Conservation (phyloP, 2,888 invertebrate genomes). For the Drosophila anceps region DNA sequence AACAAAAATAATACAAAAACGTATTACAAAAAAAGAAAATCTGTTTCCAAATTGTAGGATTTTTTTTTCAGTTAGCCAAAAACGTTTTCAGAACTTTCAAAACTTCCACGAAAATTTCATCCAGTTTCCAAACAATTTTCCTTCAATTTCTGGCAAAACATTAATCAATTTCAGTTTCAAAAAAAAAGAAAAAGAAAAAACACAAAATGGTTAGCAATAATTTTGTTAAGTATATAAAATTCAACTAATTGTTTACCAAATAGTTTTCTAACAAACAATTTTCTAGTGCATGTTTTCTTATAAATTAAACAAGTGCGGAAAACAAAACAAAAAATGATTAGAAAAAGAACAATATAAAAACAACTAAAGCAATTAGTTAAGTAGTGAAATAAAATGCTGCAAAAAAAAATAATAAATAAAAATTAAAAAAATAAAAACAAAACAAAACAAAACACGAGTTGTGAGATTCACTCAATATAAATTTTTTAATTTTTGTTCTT, state of each 20-base stretch:
- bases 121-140: not conserved
- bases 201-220: constrained; percentile 2
- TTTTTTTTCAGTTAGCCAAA: not conserved
- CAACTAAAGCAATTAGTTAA: constrained; percentile 65
- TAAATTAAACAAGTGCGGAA: constrained; percentile 53
- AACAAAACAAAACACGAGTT: constrained; percentile 40
- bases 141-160: constrained; percentile 4
- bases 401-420: constrained; percentile 21
- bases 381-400: constrained; percentile 72
- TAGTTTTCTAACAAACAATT: constrained; percentile 64
- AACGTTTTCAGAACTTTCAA: not conserved
- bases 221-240: constrained; percentile 16
- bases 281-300: constrained; percentile 74
- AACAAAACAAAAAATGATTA: constrained; percentile 20
- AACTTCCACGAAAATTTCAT: not conserved
- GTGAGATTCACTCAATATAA: constrained; percentile 56
- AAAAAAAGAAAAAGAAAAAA: too few species aligned
- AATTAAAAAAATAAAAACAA: not conserved
- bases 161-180: constrained; percentile 15
- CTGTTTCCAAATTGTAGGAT: not conserved
- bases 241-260: constrained; percentile 46
- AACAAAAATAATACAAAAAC: constrained; percentile 39
- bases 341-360: constrained; percentile 13
- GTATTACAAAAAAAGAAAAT: constrained; percentile 19
- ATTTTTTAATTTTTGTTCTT: constrained; percentile 4